Conservation (phyloP, 2,113 vertebrate species). For the Lipotes vexillifer region DNA sequence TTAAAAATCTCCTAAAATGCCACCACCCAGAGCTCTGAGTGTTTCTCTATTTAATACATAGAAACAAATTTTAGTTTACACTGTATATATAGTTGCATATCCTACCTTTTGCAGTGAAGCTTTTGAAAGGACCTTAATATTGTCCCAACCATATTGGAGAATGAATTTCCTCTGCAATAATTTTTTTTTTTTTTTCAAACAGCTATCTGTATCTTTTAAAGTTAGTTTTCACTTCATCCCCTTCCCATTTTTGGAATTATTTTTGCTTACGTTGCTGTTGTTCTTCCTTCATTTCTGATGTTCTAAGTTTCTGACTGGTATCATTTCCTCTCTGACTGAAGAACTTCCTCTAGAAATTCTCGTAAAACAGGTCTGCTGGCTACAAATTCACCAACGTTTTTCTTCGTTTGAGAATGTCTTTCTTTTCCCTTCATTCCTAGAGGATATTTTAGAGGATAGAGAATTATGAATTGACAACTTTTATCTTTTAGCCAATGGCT, state of each 20-base stretch:
- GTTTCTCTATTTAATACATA: slow-evolving; percentile 14
- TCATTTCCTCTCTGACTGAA: slow-evolving; percentile 23
- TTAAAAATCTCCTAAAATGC: slow-evolving; percentile 2
- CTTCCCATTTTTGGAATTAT: slow-evolving; percentile 18
- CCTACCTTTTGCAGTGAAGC: background rate
- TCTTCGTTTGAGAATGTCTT: background rate
- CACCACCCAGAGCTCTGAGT: background rate
- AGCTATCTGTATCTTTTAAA: background rate
- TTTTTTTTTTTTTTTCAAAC: background rate
- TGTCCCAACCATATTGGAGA: background rate
- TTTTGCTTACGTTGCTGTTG: background rate
- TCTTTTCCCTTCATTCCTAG: background rate
- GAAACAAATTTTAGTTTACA: slow-evolving; percentile 8
- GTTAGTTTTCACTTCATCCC: background rate
- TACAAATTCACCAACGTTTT: background rate
- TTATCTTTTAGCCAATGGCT: background rate
- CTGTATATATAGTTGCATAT: background rate
- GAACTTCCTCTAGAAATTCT: slow-evolving; percentile 32
- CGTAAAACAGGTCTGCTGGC: background rate
- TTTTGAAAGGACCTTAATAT: background rate
- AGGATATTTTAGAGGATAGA: background rate
- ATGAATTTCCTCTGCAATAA: background rate
- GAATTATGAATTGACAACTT: background rate
- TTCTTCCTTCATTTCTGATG: background rate
- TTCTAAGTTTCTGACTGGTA: background rate